These are phyloP conservation scores for Drosophila kanekoi DNA, from an alignment of 2,888 invertebrate species.

Conservation along the genomic window DNA sequence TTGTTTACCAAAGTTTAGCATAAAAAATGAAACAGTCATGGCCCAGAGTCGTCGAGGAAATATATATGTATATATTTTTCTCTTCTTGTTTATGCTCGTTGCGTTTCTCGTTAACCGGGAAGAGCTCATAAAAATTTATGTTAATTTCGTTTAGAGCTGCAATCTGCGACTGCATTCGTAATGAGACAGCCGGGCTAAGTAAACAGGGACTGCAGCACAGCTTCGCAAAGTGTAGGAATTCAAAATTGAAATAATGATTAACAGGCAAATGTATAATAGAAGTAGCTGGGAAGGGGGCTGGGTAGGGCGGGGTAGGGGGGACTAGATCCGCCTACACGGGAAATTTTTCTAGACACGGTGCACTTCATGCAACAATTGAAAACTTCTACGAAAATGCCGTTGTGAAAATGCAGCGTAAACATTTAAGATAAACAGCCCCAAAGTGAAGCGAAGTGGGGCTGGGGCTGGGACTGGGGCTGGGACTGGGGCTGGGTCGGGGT, in stretches of 20 bases:
- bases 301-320: no score
- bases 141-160: constrained; percentile 79
- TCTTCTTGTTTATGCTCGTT: constrained; percentile 18
- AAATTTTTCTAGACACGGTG: constrained; percentile 14
- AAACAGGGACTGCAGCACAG: constrained; percentile 53
- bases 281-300: not conserved
- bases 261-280: constrained; percentile 37
- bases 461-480: not conserved
- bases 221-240: constrained; percentile 30
- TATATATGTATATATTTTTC: constrained; percentile 23
- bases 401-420: constrained; percentile 77
- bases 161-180: constrained; percentile 74
- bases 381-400: constrained; percentile 72
- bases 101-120: constrained; percentile 45
- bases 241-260: constrained; percentile 79
- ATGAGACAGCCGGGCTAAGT: constrained; percentile 60
- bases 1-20: constrained; percentile 76
- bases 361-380: constrained; percentile 70
- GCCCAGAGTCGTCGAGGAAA: constrained; percentile 30
- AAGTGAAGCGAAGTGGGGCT: constrained; percentile 16
- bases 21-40: constrained; percentile 72
- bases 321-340: constrained; percentile 37
- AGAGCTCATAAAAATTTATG: constrained; percentile 78
- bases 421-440: constrained; percentile 59
- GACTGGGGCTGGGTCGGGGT: no score